Evolutionary conservation across 2,888 invertebrate species (phyloP).

Genomic region (Choreutis nemorana): DNA sequence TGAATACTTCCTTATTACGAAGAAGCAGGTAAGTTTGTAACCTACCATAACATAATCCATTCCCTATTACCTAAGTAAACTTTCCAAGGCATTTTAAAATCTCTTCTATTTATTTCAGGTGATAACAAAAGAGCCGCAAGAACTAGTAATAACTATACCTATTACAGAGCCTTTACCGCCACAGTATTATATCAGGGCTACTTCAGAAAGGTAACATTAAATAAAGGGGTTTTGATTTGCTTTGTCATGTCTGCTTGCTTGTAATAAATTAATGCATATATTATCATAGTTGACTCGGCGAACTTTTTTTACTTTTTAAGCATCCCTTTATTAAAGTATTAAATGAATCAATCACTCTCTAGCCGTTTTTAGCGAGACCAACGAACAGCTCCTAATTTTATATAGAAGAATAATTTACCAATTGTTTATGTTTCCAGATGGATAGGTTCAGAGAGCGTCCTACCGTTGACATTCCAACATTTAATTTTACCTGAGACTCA

Average conservation of each 20-base stretch:
- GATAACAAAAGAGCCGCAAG: slow-evolving; percentile 76
- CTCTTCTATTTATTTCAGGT: slow-evolving; percentile 55
- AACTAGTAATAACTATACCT: slow-evolving; percentile 94
- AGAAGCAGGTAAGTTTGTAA: slow-evolving; percentile 70
- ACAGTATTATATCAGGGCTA: slow-evolving; percentile 89
- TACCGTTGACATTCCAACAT: slow-evolving; percentile 80
- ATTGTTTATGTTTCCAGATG: slow-evolving; percentile 56
- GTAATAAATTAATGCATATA: too few species aligned
- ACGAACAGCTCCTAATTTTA: too few species aligned
- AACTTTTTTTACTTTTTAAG: too few species aligned
- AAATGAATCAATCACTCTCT: too few species aligned
- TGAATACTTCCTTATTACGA: slow-evolving; percentile 87
- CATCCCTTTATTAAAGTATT: neutral
- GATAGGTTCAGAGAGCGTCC: slow-evolving; percentile 66
- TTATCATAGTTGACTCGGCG: too few species aligned
- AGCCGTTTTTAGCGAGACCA: too few species aligned
- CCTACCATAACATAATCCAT: neutral
- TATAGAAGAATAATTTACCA: too few species aligned
- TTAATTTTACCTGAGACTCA: slow-evolving; percentile 90
- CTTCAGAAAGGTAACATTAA: slow-evolving; percentile 77
- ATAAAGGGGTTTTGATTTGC: too few species aligned
- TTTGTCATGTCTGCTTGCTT: too few species aligned
- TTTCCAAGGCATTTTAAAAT: neutral
- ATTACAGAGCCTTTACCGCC: slow-evolving; percentile 88
- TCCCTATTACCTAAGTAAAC: neutral